phyloP scores from a whole-genome alignment of 2,797 vertebrate genomes.

The Hydrocynus forskahlii region DNA sequence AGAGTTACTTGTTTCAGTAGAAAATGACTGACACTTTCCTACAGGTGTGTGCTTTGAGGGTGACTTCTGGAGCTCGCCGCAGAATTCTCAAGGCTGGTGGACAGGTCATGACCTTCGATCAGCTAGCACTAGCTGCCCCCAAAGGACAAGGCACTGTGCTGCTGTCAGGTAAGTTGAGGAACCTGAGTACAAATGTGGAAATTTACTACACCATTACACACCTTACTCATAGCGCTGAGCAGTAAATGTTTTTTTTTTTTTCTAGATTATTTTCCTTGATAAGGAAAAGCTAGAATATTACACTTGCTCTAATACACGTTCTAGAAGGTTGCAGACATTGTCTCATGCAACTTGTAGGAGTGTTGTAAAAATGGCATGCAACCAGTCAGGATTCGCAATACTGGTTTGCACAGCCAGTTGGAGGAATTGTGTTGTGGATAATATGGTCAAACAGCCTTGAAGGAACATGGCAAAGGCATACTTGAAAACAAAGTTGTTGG shows the following conservation, averaged over 20 bases:
- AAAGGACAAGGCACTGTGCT: conserved; percentile 90
- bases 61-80: conserved; percentile 83
- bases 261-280: no score
- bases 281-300: no score
- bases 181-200: no score
- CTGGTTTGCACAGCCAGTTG: background rate
- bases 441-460: background rate
- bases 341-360: no score
- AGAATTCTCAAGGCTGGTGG: conserved; percentile 90
- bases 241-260: background rate
- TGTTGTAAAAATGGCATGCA: no score
- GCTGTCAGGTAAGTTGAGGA: conserved; percentile 82
- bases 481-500: background rate
- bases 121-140: conserved; percentile 88
- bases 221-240: no score
- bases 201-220: no score
- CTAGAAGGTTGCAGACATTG: no score
- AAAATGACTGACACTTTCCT: background rate
- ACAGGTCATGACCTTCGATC: conserved; percentile 91
- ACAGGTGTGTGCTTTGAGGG: conserved; percentile 87
- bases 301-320: no score
- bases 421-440: background rate
- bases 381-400: background rate
- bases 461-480: background rate
- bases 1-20: background rate